Evolutionary conservation across 1,140 invertebrate genomes (phyloP), one percentile per base, ranked within the genome.

Genomic region (Pentalonia nigronervosa): DNA sequence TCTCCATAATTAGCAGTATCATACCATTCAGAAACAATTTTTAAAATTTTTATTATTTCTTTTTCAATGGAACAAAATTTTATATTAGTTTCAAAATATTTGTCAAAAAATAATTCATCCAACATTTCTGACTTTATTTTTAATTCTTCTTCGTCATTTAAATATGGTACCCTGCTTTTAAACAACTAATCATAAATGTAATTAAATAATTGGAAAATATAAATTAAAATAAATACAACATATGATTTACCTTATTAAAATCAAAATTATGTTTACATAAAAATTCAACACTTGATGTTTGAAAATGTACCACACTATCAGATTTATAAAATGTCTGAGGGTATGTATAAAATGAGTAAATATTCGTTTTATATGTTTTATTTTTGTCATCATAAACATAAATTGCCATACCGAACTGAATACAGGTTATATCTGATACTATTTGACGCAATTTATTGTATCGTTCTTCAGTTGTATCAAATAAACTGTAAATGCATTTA

Each of bases 231-330:
- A 34, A 7, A 9, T 88, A n/a, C n/a, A 45, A 21, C 30, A 41
- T 60, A 90, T 41, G 6, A 93, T 45, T 56, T 84, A 93, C 91
- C 81, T 93, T 93, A 45, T 93, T 93, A 84, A 93, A 93, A 93
- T 93, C 81, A 86, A 93, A 93, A 36, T 86, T 93, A 93, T 86
- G 36, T 83, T 84, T 93, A 11, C 81, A 93, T 86, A 93, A 93
- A 56, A 93, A 93, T 93, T 93, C 91, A 84, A 93, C 36, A 56
- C 91, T 56, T 56, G 91, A 84, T 86, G 91, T 93, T 53, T 93
- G 81, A 56, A 93, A 93, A 50, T 45, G 56, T 1, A 93, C 81
- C 7, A 84, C 14, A 86, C 48, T 56, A 53, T 93, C 91, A 45
- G 47, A 84, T 47, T 93, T 93, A 84, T 50, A 93, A 53, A 84